Evolutionary conservation across 2,113 vertebrate species (phyloP), one percentile per base, ranked within the genome.

Genomic region (Dolichallabes microphthalmus): DNA sequence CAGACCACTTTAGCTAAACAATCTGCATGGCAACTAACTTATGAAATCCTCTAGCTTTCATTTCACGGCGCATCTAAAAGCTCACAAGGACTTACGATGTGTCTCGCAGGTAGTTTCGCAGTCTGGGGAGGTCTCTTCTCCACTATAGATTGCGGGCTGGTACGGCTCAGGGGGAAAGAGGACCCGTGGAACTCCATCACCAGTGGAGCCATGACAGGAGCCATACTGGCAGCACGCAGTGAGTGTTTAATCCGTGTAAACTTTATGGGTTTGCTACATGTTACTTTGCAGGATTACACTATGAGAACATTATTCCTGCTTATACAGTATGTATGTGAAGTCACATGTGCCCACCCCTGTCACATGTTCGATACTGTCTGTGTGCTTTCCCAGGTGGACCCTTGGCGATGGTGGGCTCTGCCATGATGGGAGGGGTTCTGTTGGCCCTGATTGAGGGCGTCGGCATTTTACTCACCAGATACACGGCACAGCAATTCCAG

Each of bases 171-270:
- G 68, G 96, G 96, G 35, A 96, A 96, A 88, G 97, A 98, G 85
- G 97, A 97, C 85, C 96, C 96, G 0, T 97, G 97, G 96, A 98
- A 98, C 91, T 97, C 96, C 19, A 97, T 98, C 90, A 96, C 94
- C 66, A 97, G 96, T 0, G 96, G 97, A 12, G 96, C 96, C 0
- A 84, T 97, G 90, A 98, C 96, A 0, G 96, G 97, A 15, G 97
- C 96, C 2, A 95, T 97, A 60, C 88, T 97, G 83, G 96, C 97
- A 22, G 94, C 96, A 66, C 96, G 96, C 84, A 97, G 96, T 97
- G 92, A 95, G 96, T 92, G 30, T 63, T 85, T 20, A 71, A 35
- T 35, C 32, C 2, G 32, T 35, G 32, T 35, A 50, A 74, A 73
- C 30, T 27, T 69, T 9, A 11, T 71, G 68, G 11, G 22, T 35